Evolutionary conservation across 2,113 vertebrate genomes (phyloP).

Genomic region (Semnopithecus entellus): DNA sequence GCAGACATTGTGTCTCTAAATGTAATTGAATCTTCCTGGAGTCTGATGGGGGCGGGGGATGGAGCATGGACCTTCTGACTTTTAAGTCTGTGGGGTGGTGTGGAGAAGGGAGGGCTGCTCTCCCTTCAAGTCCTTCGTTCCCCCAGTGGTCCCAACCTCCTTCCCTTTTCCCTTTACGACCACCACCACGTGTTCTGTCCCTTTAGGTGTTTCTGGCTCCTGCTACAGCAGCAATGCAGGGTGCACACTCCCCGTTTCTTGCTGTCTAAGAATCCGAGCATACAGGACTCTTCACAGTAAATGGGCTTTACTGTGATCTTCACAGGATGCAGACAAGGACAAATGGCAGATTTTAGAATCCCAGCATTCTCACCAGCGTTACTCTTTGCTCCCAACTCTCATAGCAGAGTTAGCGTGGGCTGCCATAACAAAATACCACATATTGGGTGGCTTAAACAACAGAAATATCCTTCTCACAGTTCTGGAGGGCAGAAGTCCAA

Average conservation of each 20-base stretch:
- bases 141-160: background rate
- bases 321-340: background rate
- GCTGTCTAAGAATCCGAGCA: background rate
- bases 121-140: background rate
- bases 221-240: background rate
- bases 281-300: background rate
- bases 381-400: background rate
- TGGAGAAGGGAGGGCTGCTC: background rate
- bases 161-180: background rate
- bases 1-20: slow-evolving; percentile 77
- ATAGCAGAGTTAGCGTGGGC: background rate
- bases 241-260: accelerated
- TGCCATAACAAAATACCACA: background rate
- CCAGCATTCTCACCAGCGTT: background rate
- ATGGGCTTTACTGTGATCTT: background rate
- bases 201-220: background rate
- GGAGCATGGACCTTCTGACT: slow-evolving; percentile 70
- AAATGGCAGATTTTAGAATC: background rate
- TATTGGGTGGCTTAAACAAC: background rate
- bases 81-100: background rate
- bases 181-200: background rate
- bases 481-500: background rate
- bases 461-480: background rate
- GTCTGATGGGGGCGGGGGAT: slow-evolving; percentile 46
- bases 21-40: slow-evolving; percentile 79